phyloP scores from a whole-genome alignment of 2,797 vertebrate species.

The Takifugu ocellatus region DNA sequence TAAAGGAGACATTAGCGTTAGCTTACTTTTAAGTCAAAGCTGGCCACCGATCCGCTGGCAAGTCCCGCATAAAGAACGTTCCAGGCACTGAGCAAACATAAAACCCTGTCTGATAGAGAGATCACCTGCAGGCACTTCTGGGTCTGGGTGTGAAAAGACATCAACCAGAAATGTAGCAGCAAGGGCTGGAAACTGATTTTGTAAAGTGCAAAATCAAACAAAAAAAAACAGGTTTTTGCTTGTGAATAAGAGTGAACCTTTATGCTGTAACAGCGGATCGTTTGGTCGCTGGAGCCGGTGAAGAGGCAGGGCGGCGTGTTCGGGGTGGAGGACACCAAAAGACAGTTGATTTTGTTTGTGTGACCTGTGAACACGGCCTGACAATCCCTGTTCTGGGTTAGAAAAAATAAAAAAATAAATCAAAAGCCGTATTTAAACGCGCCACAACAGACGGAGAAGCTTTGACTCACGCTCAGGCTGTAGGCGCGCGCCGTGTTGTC shows the following conservation, averaged over 20 bases:
- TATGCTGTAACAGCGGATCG: slow-evolving; percentile 83
- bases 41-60: slow-evolving; percentile 86
- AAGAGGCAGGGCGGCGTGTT: slow-evolving; percentile 79
- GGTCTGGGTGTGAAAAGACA: slow-evolving; percentile 65
- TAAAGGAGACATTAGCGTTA: background rate
- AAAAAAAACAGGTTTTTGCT: no score
- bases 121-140: slow-evolving; percentile 79
- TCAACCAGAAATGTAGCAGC: background rate
- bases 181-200: background rate
- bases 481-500: slow-evolving; percentile 90
- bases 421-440: background rate
- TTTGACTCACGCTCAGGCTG: slow-evolving; percentile 78
- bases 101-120: slow-evolving; percentile 82
- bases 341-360: slow-evolving; percentile 89
- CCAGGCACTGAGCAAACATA: slow-evolving; percentile 90
- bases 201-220: background rate
- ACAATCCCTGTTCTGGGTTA: slow-evolving; percentile 81
- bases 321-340: slow-evolving; percentile 80
- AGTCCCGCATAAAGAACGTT: slow-evolving; percentile 89
- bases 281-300: slow-evolving; percentile 94
- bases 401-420: background rate
- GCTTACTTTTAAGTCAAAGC: slow-evolving; percentile 84
- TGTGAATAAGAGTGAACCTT: slow-evolving; percentile 73
- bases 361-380: slow-evolving; percentile 87
- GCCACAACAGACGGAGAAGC: background rate